Percentiles rank a stretch among this genome's conserved stretches.
These are phyloP conservation scores for Panagrolaimus sp. DNA, from an alignment of 1,140 invertebrate species.

Conservation along the genomic window DNA sequence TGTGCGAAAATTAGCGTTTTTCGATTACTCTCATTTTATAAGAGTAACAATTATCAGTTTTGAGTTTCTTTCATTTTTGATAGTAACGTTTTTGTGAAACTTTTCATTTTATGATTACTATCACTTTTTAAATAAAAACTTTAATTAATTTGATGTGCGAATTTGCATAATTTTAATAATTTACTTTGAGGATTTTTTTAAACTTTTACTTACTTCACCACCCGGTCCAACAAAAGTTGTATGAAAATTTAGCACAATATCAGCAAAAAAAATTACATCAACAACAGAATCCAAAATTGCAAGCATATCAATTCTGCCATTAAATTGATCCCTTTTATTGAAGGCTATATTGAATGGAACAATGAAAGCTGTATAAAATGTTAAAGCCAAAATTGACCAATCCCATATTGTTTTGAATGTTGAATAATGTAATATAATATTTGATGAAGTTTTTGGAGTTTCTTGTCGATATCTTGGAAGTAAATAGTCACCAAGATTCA, in stretches of 20 bases:
- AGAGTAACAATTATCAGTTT: too few relatives aligned
- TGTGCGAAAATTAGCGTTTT: too few relatives aligned
- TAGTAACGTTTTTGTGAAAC: too few relatives aligned
- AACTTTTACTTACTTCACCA: conserved; percentile 72
- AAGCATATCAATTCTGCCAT: conserved; percentile 82
- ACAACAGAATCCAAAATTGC: conserved; percentile 95
- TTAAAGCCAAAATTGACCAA: conserved; percentile 98
- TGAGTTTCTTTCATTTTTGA: too few relatives aligned
- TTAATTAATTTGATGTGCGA: too few relatives aligned
- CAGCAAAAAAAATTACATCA: conserved; percentile 99
- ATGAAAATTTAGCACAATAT: conserved; percentile 99
- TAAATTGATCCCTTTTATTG: conserved; percentile 72
- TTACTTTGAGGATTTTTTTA: too few relatives aligned
- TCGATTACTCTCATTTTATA: too few relatives aligned
- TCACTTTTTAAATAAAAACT: conserved; percentile 3
- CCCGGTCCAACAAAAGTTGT: conserved; percentile 98
- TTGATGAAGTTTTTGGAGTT: conserved; percentile 96
- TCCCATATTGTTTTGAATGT: conserved; percentile 84
- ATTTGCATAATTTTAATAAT: too few relatives aligned
- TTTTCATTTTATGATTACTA: too few relatives aligned
- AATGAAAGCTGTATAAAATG: conserved; percentile 99
- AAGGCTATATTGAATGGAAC: conserved; percentile 99
- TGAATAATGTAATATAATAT: conserved; percentile 94
- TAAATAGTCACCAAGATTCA: conserved; percentile 87
- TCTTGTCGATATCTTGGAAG: conserved; percentile 98